Conservation (phyloP, 2,797 vertebrate species). For the Lycodopsis pacificus region DNA sequence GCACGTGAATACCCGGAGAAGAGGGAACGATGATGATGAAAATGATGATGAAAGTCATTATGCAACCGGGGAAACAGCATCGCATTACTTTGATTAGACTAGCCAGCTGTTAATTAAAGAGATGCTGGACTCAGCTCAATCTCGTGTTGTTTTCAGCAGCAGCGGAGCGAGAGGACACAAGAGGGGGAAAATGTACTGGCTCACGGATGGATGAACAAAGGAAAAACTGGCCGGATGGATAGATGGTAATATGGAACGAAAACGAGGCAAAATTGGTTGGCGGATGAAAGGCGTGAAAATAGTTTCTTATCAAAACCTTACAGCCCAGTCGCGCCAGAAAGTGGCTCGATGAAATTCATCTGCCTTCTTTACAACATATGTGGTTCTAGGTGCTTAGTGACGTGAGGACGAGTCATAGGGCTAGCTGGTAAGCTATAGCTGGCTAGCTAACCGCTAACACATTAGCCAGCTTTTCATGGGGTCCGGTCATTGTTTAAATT, state of each 20-base stretch:
- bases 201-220: slow-evolving; percentile 10
- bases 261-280: background rate
- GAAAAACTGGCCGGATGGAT: background rate
- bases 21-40: slow-evolving; percentile 20
- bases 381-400: background rate
- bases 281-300: background rate
- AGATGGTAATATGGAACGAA: background rate
- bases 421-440: background rate
- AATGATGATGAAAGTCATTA: slow-evolving; percentile 48
- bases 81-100: slow-evolving; percentile 40
- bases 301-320: background rate
- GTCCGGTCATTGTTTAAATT: background rate
- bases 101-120: slow-evolving; percentile 54
- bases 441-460: background rate
- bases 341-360: background rate
- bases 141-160: slow-evolving; percentile 37
- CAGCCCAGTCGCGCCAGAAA: background rate
- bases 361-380: background rate
- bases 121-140: slow-evolving; percentile 33
- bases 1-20: background rate
- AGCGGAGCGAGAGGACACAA: slow-evolving; percentile 22
- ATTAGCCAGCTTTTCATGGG: background rate
- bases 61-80: slow-evolving; percentile 39
- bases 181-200: slow-evolving; percentile 15
- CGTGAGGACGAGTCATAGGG: background rate